A percentile compares a stretch with the other conserved stretches of the same genome.
Conservation (phyloP, 1,140 invertebrate genomes). For the Wasmannia auropunctata region DNA sequence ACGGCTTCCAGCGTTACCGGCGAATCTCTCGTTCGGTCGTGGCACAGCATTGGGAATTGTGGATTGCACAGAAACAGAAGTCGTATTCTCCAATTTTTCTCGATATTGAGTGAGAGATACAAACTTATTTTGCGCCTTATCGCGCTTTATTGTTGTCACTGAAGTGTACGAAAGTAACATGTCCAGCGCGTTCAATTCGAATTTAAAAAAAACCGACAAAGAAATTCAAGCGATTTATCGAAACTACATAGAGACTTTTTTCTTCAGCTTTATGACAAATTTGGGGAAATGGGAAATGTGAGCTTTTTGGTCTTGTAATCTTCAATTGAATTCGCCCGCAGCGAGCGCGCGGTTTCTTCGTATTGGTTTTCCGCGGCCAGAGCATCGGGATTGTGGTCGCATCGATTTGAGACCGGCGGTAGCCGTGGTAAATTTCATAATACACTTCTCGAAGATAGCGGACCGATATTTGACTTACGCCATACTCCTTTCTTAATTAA, state of each 20-base stretch:
- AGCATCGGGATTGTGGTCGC: slow-evolving; percentile 45
- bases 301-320: not conserved
- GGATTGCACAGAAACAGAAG: not conserved
- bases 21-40: slow-evolving; percentile 30
- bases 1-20: not conserved
- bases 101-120: slow-evolving; percentile 2
- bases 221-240: not conserved
- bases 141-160: not conserved
- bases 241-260: not conserved
- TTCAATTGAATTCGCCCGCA: slow-evolving; percentile 15
- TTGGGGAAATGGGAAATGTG: not conserved
- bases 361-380: slow-evolving; percentile 24
- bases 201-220: not conserved
- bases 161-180: not conserved
- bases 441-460: slow-evolving; percentile 22
- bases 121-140: not conserved
- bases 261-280: slow-evolving; percentile 14
- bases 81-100: slow-evolving; percentile 22
- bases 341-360: slow-evolving; percentile 6
- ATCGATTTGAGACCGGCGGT: slow-evolving; percentile 46
- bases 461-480: slow-evolving; percentile 30
- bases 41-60: not conserved
- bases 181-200: not conserved
- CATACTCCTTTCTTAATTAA: slow-evolving; percentile 37
- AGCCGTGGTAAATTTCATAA: slow-evolving; percentile 49